phyloP scores from a whole-genome alignment of 2,888 invertebrate genomes.

The Hirtodrosophila trivittata region DNA sequence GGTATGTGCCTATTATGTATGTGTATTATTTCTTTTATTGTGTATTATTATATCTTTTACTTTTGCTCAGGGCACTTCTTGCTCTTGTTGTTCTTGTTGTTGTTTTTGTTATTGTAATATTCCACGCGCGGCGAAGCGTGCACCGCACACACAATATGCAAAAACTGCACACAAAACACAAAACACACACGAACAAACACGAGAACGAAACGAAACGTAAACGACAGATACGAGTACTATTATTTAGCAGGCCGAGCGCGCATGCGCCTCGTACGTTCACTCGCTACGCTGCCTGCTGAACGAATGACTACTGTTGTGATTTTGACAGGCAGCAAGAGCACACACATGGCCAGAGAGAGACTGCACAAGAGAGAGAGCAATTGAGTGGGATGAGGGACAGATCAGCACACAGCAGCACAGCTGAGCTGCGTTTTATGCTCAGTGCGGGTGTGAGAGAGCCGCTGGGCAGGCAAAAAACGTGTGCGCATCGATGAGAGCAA shows the following conservation, averaged over 20 bases:
- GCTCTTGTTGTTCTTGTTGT: conserved; percentile 7
- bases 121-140: conserved; percentile 65
- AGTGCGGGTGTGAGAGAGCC: conserved; percentile 54
- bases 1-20: conserved; percentile 20
- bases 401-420: conserved; percentile 36
- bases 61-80: conserved; percentile 25
- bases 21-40: conserved; percentile 4
- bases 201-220: conserved; percentile 15
- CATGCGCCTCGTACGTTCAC: conserved; percentile 71
- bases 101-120: conserved; percentile 59
- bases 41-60: conserved; percentile 46
- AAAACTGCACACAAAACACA: conserved; percentile 47
- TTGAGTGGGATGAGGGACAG: conserved; percentile 36
- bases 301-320: conserved; percentile 58
- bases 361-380: conserved; percentile 3
- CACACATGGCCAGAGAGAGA: conserved; percentile 5
- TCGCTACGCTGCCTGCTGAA: conserved; percentile 62
- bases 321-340: conserved; percentile 16
- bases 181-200: conserved; percentile 32
- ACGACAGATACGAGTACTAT: conserved; percentile 33
- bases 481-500: conserved; percentile 3
- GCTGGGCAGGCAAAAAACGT: conserved; percentile 20
- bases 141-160: conserved; percentile 48
- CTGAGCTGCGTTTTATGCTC: conserved; percentile 33
- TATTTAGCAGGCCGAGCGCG: conserved; percentile 62